Evolutionary conservation across 30 jellyfish, hydroid and myxozoan genomes (phyloP).

Genomic region (Mastigias papua): DNA sequence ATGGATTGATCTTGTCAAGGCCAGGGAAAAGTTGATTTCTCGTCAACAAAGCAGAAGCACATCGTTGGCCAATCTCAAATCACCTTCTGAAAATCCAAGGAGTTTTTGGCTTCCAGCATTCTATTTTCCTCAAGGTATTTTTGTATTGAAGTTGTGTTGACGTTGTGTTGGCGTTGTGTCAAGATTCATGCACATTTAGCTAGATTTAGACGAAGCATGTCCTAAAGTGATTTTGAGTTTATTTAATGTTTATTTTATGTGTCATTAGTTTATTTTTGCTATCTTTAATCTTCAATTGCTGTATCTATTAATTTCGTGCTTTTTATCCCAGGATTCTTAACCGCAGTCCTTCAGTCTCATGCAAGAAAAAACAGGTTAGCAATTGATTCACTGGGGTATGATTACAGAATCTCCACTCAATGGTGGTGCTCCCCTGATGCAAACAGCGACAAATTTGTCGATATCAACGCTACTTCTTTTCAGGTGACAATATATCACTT

Average conservation of each 20-base stretch:
- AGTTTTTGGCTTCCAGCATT: slow-evolving; percentile 80
- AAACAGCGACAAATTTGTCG: slow-evolving; percentile 40
- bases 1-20: slow-evolving; percentile 70
- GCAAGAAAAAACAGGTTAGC: slow-evolving; percentile 70
- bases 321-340: slow-evolving; percentile 57
- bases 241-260: too few relatives aligned
- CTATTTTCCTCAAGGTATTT: slow-evolving; percentile 86
- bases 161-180: too few relatives aligned
- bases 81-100: slow-evolving; percentile 60
- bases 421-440: slow-evolving; percentile 63
- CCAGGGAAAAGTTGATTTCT: slow-evolving; percentile 30
- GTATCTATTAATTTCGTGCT: not conserved
- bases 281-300: slow-evolving; percentile 56
- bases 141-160: too few relatives aligned
- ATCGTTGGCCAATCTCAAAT: not conserved
- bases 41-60: slow-evolving; percentile 58
- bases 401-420: slow-evolving; percentile 33
- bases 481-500: too few relatives aligned
- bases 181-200: too few relatives aligned
- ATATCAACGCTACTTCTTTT: slow-evolving; percentile 25
- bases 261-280: too few relatives aligned
- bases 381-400: slow-evolving; percentile 53
- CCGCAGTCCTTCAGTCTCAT: slow-evolving; percentile 80
- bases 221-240: too few relatives aligned
- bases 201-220: too few relatives aligned